A percentile compares a stretch with the other conserved stretches of the same genome.
These are phyloP conservation scores for Pongo abelii DNA, from an alignment of 2,113 vertebrate species.

Conservation along the genomic window DNA sequence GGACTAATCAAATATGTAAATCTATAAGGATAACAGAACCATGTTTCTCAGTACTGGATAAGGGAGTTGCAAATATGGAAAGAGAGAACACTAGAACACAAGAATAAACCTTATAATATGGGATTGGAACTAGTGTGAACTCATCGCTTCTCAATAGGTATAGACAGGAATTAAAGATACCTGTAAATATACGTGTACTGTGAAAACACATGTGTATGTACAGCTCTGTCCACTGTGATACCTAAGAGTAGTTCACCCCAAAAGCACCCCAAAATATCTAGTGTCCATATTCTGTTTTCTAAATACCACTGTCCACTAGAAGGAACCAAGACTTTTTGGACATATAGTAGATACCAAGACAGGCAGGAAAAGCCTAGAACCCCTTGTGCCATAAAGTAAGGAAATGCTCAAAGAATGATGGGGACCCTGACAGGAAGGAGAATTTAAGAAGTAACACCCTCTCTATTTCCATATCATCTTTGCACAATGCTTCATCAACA, in stretches of 20 bases:
- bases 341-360: not conserved
- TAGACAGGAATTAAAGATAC: not conserved
- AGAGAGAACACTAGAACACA: not conserved
- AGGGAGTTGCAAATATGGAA: not conserved
- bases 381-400: not conserved
- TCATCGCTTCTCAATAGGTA: not conserved
- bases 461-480: not conserved
- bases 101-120: not conserved
- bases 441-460: not conserved
- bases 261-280: not conserved
- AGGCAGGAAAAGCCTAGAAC: not conserved
- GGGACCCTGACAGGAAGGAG: not conserved
- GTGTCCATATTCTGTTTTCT: not conserved
- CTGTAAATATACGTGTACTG: no score
- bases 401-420: not conserved
- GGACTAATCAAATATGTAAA: not conserved
- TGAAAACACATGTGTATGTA: fast-evolving
- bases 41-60: not conserved
- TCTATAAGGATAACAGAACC: not conserved
- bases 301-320: not conserved
- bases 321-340: not conserved
- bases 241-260: no score
- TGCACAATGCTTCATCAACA: not conserved
- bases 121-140: not conserved
- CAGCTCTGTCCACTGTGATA: not conserved